These are phyloP conservation scores for Lampris megalopsis DNA, from an alignment of 2,113 vertebrate species.

Conservation along the genomic window DNA sequence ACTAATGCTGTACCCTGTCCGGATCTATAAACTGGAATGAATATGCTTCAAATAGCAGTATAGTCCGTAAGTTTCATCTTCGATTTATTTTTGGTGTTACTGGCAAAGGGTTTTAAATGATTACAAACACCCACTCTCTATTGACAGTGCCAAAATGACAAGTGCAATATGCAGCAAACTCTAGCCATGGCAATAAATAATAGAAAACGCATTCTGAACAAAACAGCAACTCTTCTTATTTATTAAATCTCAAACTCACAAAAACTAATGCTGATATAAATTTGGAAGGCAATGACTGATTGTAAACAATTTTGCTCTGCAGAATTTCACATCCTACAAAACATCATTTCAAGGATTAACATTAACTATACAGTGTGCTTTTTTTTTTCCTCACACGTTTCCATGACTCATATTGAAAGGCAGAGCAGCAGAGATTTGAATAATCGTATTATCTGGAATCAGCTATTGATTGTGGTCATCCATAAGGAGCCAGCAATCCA, in stretches of 20 bases:
- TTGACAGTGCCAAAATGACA: conserved; percentile 53
- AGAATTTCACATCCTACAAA: neutral
- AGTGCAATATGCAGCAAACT: conserved; percentile 50
- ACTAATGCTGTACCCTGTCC: conserved; percentile 34
- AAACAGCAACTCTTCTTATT: too few relatives aligned
- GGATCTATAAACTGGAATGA: conserved; percentile 67
- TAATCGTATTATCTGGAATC: neutral
- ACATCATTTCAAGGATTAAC: neutral
- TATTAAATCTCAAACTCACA: too few relatives aligned
- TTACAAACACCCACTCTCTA: conserved; percentile 68
- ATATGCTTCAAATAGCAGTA: conserved; percentile 61
- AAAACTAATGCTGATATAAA: too few relatives aligned
- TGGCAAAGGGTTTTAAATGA: conserved; percentile 64
- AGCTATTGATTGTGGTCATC: conserved; percentile 5
- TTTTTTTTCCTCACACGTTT: neutral
- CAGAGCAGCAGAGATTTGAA: neutral
- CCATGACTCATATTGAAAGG: neutral
- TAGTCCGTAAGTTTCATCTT: conserved; percentile 52
- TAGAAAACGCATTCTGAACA: conserved; percentile 2
- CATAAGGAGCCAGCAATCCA: neutral
- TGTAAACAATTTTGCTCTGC: too few relatives aligned
- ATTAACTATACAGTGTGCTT: neutral
- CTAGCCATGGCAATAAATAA: conserved; percentile 39
- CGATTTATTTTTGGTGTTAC: conserved; percentile 62
- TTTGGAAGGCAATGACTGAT: too few relatives aligned